A percentile compares a stretch with the other conserved stretches of the same genome.
phyloP scores from a whole-genome alignment of 2,113 vertebrate genomes.

The Saguinus imperator region DNA sequence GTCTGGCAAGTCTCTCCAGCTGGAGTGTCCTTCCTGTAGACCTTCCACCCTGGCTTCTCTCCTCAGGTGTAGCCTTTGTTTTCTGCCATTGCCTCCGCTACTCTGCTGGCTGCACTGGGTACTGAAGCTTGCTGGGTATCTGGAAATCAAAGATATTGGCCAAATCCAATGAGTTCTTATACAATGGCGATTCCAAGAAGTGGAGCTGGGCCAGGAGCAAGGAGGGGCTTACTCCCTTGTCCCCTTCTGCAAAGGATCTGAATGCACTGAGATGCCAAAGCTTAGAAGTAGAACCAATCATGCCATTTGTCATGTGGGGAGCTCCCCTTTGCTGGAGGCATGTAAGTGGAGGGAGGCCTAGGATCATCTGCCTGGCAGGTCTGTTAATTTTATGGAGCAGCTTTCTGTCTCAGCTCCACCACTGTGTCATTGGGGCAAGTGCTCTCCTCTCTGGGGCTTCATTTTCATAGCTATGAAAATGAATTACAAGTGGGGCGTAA shows the following conservation, averaged over 20 bases:
- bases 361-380: neutral
- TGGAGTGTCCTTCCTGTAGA: neutral
- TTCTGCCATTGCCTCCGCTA: neutral
- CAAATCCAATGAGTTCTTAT: neutral
- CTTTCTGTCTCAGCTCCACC: neutral
- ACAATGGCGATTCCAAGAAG: neutral
- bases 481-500: neutral
- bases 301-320: neutral
- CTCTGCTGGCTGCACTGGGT: slow-evolving; percentile 28
- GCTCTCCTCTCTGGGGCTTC: neutral
- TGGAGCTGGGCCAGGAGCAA: neutral
- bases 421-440: neutral
- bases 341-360: neutral
- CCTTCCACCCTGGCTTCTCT: neutral
- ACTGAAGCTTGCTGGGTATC: neutral
- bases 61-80: neutral
- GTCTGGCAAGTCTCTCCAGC: neutral
- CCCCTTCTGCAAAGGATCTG: neutral
- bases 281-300: neutral
- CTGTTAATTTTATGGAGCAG: neutral
- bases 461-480: neutral
- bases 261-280: neutral
- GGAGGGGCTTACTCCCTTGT: neutral
- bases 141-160: slow-evolving; percentile 31
- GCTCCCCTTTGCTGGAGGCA: neutral